Conservation (phyloP, 2,797 vertebrate genomes). For the Cygnus olor region DNA sequence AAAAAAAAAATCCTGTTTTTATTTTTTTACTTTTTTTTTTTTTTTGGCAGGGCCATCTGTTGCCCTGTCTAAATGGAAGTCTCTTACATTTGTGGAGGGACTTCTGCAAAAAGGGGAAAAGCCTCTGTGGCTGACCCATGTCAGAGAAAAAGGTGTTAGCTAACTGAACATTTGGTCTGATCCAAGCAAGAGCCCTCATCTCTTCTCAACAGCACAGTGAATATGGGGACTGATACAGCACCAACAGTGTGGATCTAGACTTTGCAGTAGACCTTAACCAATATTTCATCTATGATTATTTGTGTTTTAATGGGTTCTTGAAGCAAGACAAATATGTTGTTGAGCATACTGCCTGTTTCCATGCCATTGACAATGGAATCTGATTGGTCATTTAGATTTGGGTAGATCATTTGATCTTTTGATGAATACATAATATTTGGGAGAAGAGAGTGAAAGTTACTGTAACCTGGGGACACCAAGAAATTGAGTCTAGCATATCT, state of each 20-base stretch:
- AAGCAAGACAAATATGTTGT: neutral
- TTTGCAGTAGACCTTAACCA: neutral
- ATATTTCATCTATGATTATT: neutral
- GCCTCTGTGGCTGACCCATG: neutral
- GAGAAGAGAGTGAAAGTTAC: neutral
- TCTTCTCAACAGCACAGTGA: neutral
- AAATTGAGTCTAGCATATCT: neutral
- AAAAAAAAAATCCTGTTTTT: neutral
- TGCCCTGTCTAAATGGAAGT: neutral
- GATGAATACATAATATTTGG: accelerated
- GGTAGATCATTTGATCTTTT: neutral
- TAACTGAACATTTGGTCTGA: neutral
- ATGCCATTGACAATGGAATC: neutral
- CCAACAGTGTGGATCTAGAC: neutral
- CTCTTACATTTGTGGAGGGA: neutral
- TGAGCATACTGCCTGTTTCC: neutral
- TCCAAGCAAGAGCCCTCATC: accelerated
- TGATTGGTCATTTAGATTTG: neutral
- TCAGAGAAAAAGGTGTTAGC: neutral
- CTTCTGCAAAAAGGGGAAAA: neutral
- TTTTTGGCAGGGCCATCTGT: neutral
- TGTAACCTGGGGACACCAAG: neutral
- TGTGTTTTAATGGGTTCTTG: neutral
- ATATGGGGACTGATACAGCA: neutral
- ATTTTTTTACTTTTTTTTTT: neutral